Percentiles rank a stretch among this genome's conserved stretches.
phyloP scores from a whole-genome alignment of 2,113 vertebrate genomes.

The Caranx melampygus region DNA sequence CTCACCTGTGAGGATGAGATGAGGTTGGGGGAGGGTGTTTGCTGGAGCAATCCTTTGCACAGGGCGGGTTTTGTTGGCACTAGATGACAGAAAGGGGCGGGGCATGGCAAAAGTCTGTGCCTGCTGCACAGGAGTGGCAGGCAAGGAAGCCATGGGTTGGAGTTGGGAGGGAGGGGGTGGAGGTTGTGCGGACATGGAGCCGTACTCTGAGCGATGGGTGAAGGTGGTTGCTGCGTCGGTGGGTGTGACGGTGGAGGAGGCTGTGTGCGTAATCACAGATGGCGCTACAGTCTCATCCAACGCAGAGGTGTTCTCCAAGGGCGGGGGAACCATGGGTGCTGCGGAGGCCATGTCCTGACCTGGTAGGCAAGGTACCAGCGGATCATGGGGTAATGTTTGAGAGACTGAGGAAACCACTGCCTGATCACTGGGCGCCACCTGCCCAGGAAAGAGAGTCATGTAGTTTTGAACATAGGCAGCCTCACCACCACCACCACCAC shows the following conservation, averaged over 20 bases:
- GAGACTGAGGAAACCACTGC: constrained; percentile 33
- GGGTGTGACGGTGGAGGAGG: constrained; percentile 84
- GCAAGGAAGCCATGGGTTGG: constrained; percentile 71
- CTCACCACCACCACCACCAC: background rate
- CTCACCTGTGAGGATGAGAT: constrained; percentile 82
- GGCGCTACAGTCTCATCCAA: constrained; percentile 67
- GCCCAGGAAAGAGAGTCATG: constrained; percentile 75
- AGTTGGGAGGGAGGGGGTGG: constrained; percentile 72
- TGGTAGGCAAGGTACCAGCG: constrained; percentile 65
- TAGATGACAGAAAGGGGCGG: constrained; percentile 81
- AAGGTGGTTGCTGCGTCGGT: constrained; percentile 85
- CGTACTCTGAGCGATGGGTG: constrained; percentile 86
- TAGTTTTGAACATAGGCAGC: constrained; percentile 70
- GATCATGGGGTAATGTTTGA: constrained; percentile 50
- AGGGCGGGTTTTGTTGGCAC: constrained; percentile 85
- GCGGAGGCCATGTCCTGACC: constrained; percentile 57
- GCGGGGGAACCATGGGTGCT: constrained; percentile 45
- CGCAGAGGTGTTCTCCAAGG: constrained; percentile 38
- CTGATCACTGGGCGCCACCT: constrained; percentile 42
- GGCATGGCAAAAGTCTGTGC: constrained; percentile 86
- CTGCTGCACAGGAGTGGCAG: constrained; percentile 72
- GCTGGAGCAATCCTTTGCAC: constrained; percentile 89
- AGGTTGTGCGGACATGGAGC: constrained; percentile 70
- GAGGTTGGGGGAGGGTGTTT: constrained; percentile 79
- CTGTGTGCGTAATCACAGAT: constrained; percentile 88